Conservation (phyloP, 2,797 vertebrate genomes). For the Lagocephalus sceleratus region DNA sequence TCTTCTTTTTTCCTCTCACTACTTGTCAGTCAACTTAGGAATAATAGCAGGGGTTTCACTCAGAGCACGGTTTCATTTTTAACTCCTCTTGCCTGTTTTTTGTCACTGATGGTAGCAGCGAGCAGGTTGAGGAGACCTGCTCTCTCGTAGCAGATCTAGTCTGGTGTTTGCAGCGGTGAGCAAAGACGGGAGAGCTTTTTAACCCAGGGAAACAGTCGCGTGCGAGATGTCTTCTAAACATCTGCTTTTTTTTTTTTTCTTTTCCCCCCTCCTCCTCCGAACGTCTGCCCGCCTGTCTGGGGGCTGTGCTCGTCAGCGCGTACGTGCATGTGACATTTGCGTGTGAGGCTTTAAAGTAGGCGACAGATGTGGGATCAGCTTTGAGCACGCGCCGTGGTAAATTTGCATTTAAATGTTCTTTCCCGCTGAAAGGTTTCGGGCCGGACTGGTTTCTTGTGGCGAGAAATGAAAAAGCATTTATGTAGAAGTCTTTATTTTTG, state of each 20-base stretch:
- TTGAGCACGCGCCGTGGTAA: constrained; percentile 22
- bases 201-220: constrained; percentile 9
- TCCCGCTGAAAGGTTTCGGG: constrained; percentile 25
- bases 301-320: constrained; percentile 21
- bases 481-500: constrained; percentile 59
- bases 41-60: constrained; percentile 30
- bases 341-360: constrained; percentile 17
- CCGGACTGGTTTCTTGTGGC: constrained; percentile 24
- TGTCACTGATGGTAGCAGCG: constrained; percentile 20
- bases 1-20: constrained; percentile 14
- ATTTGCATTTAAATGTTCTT: constrained; percentile 22
- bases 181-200: too few species aligned
- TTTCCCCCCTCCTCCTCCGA: too few species aligned
- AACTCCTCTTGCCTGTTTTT: constrained; percentile 16
- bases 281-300: constrained; percentile 16
- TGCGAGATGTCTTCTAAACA: constrained; percentile 25
- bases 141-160: constrained; percentile 13
- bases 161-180: too few species aligned
- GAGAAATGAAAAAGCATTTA: constrained; percentile 26
- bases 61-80: constrained; percentile 10
- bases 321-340: constrained; percentile 46
- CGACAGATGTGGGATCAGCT: constrained; percentile 40
- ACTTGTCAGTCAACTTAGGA: constrained; percentile 26
- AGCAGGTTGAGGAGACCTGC: constrained; percentile 9
- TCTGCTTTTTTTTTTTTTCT: constrained; percentile 6